Evolutionary conservation across 35 echinoderm and acorn worm species (phyloP), one percentile per base, ranked within the genome.

Genomic region (Diadema setosum): DNA sequence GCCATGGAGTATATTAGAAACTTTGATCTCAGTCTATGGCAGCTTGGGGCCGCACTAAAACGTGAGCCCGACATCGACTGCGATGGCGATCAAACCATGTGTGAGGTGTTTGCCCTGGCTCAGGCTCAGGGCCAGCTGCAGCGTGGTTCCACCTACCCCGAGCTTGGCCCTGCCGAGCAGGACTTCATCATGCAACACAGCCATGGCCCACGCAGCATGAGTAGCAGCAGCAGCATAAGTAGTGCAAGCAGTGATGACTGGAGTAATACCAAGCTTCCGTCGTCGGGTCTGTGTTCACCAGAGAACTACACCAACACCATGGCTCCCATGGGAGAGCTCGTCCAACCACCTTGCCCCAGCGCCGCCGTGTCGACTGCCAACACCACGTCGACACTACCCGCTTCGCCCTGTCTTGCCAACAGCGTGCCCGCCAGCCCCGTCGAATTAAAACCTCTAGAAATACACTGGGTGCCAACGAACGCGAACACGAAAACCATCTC

Each of bases 1-100:
- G 85, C 75, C 14, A 96, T 96, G 94, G 94, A 96, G 84, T 96
- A 96, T 85, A 96, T 96, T 27, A 85, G 91, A 57, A 90, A 96
- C 83, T 96, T 96, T 56, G 94, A 96, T 65, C 81, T 96, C 73
- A 84, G 63, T 41, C 65, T 91, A 23, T 96, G 94, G 92, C 92
- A 84, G 64, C 67, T 91, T 11, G 80, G 88, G 14, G 56, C 88
- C 12, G 86, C 86, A 36, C 90, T 87, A 45, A 88, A 96, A 85
- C 85, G 73, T 25, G 73, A 78, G 23, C 73, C 73, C 14, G 73
- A 78, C 37, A 78, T 78, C n/a, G 73, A 78, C 30, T 78, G 73
- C 37, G 73, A 78, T 18, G 73, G 73, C 37, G 73, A 78, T 20
- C 73, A 78, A 21, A 44, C 73, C 37, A 78, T 78, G 73, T 78